Evolutionary conservation across 2,888 invertebrate species (phyloP).

Genomic region (Oligia latruncula): DNA sequence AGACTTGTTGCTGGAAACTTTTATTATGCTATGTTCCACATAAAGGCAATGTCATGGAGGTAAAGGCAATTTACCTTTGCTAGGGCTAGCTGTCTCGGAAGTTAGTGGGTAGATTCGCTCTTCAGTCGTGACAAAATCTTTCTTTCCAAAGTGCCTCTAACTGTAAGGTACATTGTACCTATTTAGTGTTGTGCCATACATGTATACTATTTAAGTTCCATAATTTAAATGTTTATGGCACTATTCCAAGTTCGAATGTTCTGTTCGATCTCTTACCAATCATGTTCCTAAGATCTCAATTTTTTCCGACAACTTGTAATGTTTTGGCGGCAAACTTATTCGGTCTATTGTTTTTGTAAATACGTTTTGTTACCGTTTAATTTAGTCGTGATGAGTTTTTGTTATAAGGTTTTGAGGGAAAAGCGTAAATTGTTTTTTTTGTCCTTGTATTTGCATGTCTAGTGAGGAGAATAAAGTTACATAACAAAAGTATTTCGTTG

Average conservation of each 20-base stretch:
- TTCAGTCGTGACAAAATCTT: slow-evolving; percentile 66
- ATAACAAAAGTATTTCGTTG: slow-evolving; percentile 74
- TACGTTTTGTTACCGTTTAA: slow-evolving; percentile 84
- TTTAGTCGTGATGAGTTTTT: slow-evolving; percentile 78
- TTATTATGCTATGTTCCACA: slow-evolving; percentile 11
- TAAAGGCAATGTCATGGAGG: slow-evolving; percentile 2
- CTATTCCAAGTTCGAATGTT: slow-evolving; percentile 68
- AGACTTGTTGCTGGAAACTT: slow-evolving; percentile 28
- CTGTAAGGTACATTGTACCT: slow-evolving; percentile 73
- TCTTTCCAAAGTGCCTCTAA: slow-evolving; percentile 80
- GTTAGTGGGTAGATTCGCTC: slow-evolving; percentile 32
- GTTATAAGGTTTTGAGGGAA: slow-evolving; percentile 76
- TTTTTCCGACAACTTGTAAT: slow-evolving; percentile 60
- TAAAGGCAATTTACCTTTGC: slow-evolving; percentile 6
- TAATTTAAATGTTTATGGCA: slow-evolving; percentile 65
- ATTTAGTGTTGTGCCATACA: slow-evolving; percentile 79
- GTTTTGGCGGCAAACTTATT: slow-evolving; percentile 65
- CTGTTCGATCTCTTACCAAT: slow-evolving; percentile 76
- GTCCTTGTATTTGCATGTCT: slow-evolving; percentile 88
- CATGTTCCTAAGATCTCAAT: slow-evolving; percentile 77
- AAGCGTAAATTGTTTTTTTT: slow-evolving; percentile 79
- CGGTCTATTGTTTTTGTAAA: slow-evolving; percentile 73
- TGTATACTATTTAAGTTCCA: slow-evolving; percentile 65
- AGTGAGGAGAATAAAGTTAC: slow-evolving; percentile 88
- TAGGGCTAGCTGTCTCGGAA: slow-evolving; percentile 5